Percentiles rank a stretch among this genome's conserved stretches.
Evolutionary conservation across 2,888 invertebrate genomes (phyloP).

Genomic region (Griposia aprilina): DNA sequence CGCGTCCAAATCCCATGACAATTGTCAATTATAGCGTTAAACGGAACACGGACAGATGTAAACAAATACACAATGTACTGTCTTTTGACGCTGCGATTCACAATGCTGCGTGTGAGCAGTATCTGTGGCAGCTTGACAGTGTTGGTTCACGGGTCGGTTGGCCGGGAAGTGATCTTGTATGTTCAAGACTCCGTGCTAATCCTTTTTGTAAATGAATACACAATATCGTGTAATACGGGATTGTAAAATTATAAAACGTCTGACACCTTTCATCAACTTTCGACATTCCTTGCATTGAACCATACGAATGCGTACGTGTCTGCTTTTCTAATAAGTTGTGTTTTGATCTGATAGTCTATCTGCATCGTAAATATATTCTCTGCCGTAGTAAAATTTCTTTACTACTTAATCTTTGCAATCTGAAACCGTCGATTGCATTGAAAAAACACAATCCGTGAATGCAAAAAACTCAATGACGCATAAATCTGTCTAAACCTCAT

Average conservation of each 20-base stretch:
- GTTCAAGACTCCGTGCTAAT: constrained; percentile 67
- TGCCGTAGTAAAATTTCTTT: constrained; percentile 40
- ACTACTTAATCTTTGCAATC: constrained; percentile 37
- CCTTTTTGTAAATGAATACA: constrained; percentile 59
- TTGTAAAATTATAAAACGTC: constrained; percentile 42
- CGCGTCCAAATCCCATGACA: constrained; percentile 89
- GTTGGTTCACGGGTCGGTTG: constrained; percentile 59
- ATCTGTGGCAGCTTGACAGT: constrained; percentile 69
- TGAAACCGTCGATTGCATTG: constrained; percentile 36
- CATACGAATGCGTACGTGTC: constrained; percentile 32
- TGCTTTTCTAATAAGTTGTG: constrained; percentile 38
- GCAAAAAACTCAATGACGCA: constrained; percentile 57
- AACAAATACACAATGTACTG: constrained; percentile 83
- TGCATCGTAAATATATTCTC: constrained; percentile 34
- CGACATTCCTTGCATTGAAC: constrained; percentile 43
- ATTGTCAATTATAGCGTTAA: constrained; percentile 83
- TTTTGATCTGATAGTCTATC: constrained; percentile 33
- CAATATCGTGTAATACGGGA: constrained; percentile 52
- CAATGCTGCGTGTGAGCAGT: constrained; percentile 67
- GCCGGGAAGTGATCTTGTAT: constrained; percentile 63
- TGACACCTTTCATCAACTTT: constrained; percentile 54
- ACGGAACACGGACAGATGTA: constrained; percentile 88
- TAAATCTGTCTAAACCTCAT: constrained; percentile 73
- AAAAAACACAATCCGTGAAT: constrained; percentile 45
- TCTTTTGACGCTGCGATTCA: constrained; percentile 70